phyloP scores from a whole-genome alignment of 2,113 vertebrate genomes.

The Quiscalus mexicanus region DNA sequence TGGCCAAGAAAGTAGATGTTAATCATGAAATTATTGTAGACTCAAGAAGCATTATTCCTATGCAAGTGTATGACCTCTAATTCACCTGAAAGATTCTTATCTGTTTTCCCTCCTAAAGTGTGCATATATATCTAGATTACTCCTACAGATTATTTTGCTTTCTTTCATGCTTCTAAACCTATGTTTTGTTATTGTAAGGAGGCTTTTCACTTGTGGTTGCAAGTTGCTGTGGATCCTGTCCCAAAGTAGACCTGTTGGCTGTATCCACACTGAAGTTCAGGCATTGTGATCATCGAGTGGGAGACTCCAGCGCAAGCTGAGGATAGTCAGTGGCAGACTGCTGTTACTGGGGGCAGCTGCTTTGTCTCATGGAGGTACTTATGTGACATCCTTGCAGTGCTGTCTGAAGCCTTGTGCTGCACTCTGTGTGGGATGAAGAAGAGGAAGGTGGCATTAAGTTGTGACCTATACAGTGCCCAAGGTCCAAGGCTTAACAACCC shows the following conservation, averaged over 20 bases:
- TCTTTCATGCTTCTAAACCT: slow-evolving; percentile 15
- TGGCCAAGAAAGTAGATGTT: slow-evolving; percentile 16
- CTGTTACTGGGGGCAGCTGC: not conserved
- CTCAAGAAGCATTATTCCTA: not conserved
- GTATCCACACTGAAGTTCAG: not conserved
- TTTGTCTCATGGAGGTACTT: not conserved
- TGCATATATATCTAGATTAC: not conserved
- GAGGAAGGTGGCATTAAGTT: not conserved
- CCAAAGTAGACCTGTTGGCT: not conserved
- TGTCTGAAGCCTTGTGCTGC: not conserved
- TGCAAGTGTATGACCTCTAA: slow-evolving; percentile 24
- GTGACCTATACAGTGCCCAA: not conserved
- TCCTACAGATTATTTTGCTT: slow-evolving; percentile 33
- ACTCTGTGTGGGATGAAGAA: not conserved
- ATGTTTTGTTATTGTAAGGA: not conserved
- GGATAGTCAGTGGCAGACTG: not conserved
- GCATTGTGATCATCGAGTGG: not conserved
- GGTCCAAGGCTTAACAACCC: not conserved
- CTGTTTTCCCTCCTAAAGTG: slow-evolving; percentile 27
- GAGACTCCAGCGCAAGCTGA: not conserved
- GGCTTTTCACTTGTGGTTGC: not conserved
- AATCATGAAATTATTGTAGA: not conserved
- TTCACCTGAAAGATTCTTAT: slow-evolving; percentile 50
- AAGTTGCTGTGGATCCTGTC: not conserved
- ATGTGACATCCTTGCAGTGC: not conserved